Percentiles rank a stretch among this genome's conserved stretches.
Conservation (phyloP, 2,797 vertebrate species). For the Urosaurus nigricauda region DNA sequence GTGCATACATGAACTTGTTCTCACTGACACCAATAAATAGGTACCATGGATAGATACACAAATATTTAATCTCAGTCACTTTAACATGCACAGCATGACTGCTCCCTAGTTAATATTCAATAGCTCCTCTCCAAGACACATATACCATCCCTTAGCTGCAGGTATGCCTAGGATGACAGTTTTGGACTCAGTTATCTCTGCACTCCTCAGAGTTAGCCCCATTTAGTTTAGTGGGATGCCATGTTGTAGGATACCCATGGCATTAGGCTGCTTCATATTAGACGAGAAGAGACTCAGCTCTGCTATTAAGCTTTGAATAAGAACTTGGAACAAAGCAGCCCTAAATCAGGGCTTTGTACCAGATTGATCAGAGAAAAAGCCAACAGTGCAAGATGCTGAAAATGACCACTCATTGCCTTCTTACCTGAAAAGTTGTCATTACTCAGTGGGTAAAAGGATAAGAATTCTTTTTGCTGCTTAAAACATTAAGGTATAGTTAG, state of each 20-base stretch:
- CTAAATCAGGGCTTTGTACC: not conserved
- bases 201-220: not conserved
- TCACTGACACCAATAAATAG: not conserved
- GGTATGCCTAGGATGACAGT: not conserved
- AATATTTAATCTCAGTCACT: not conserved
- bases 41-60: not conserved
- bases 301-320: not conserved
- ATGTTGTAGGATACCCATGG: not conserved
- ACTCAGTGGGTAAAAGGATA: not conserved
- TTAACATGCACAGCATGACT: not conserved
- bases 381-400: not conserved
- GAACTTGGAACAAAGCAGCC: not conserved
- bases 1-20: not conserved
- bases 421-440: not conserved
- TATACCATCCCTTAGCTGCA: too few relatives aligned
- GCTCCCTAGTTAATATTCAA: too few relatives aligned
- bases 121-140: too few relatives aligned
- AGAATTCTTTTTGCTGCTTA: not conserved
- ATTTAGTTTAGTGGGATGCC: not conserved
- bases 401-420: not conserved
- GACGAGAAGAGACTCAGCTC: not conserved
- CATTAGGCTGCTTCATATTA: not conserved
- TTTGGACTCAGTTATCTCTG: too few relatives aligned
- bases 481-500: not conserved
- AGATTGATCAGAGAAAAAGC: not conserved